Evolutionary conservation across 2,113 vertebrate species (phyloP), one percentile per base, ranked within the genome.

Genomic region (Diadophis punctatus): DNA sequence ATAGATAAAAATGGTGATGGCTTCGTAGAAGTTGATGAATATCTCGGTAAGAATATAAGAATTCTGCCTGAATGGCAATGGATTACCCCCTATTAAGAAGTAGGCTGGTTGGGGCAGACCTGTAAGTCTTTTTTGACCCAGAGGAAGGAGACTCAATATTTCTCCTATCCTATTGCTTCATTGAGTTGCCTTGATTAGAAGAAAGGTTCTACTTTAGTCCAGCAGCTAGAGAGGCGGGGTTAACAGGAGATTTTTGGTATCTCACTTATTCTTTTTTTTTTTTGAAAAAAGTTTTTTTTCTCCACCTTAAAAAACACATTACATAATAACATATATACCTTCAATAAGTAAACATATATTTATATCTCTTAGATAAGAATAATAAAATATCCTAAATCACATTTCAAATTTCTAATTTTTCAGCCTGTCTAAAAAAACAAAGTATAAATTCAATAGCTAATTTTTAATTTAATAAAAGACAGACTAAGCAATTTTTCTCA

Each of bases 1-100:
- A 98, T 99, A 27, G 99, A 99, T 96, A 98, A 97, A 95, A 96
- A 99, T 30, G 98, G 97, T 0, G 98, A 99, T 1, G 98, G 98
- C n/a, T 98, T 97, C 22, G 95, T 99, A 43, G 96, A 97, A 90
- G 53, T 99, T 18, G 84, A 98, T 0, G 99, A 99, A 94, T 99
- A 99, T 93, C 98, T 99, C 0, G 98, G 99, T 99, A 95, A 93
- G 97, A 25, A 74, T 8, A n/a, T 27, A 80, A n/a, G 10, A 22
- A 53, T 20, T 3, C 25, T 48, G 60, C 18, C 46, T 20, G 46
- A 8, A 22, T 3, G n/a, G 0, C 0, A 25, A 51, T 87, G 34
- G 14, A 49, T 86, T 34, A 52, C 34, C 53, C 11, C 12, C 14
- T 88, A 3, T 84, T 51, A 20, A 49, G 60, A 74, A 55, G n/a